Conservation (phyloP, 2,113 vertebrate genomes). For the Pungitius pungitius region DNA sequence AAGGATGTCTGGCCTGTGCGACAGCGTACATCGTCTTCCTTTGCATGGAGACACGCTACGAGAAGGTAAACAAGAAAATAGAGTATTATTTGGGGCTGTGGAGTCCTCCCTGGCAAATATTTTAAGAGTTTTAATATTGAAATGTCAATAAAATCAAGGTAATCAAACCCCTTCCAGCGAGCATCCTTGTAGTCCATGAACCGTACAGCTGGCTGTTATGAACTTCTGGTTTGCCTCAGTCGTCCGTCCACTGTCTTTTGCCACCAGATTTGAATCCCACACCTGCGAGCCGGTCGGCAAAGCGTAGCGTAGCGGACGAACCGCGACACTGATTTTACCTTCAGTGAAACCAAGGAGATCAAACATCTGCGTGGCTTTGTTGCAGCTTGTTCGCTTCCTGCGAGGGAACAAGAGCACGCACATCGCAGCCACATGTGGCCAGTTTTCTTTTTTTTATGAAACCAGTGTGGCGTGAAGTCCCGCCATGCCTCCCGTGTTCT, state of each 20-base stretch:
- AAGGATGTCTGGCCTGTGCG: slow-evolving; percentile 94
- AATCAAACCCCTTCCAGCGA: neutral
- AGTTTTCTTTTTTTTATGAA: slow-evolving; percentile 35
- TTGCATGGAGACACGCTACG: slow-evolving; percentile 98
- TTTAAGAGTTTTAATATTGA: neutral
- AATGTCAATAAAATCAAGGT: neutral
- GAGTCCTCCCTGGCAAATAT: neutral
- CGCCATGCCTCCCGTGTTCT: slow-evolving; percentile 50
- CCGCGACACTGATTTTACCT: slow-evolving; percentile 38
- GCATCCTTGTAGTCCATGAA: neutral
- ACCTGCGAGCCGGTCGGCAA: slow-evolving; percentile 59
- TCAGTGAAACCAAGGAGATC: slow-evolving; percentile 45
- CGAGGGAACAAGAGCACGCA: slow-evolving; percentile 35
- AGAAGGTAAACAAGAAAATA: slow-evolving; percentile 84
- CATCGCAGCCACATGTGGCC: neutral
- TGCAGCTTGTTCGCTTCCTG: slow-evolving; percentile 25
- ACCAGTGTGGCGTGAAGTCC: slow-evolving; percentile 36
- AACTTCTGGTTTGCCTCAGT: slow-evolving; percentile 25
- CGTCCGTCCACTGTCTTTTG: slow-evolving; percentile 21
- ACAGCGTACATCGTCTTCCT: slow-evolving; percentile 97
- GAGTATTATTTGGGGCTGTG: neutral
- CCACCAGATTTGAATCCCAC: slow-evolving; percentile 23
- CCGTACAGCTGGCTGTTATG: slow-evolving; percentile 5
- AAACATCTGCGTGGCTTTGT: slow-evolving; percentile 30
- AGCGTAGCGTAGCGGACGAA: slow-evolving; percentile 43